Evolutionary conservation across 2,113 vertebrate species (phyloP).

Genomic region (Quiscalus mexicanus): DNA sequence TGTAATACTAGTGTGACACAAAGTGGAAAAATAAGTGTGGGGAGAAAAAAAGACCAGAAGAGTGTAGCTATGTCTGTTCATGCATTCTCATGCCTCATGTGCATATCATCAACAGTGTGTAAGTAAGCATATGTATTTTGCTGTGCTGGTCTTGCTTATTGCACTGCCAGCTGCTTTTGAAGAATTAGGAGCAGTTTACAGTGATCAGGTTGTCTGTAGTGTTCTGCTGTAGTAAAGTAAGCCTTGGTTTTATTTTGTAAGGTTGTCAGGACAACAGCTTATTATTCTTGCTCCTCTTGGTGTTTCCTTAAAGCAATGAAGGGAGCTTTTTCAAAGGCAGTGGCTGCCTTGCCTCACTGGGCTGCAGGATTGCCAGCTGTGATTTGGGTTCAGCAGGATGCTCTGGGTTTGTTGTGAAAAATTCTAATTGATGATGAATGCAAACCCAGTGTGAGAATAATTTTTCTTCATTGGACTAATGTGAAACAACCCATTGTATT

Average conservation of each 20-base stretch:
- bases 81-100: neutral
- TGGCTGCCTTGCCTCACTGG: conserved; percentile 18
- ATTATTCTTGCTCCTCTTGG: neutral
- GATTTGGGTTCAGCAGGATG: conserved; percentile 13
- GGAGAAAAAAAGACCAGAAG: neutral
- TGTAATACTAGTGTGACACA: neutral
- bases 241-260: neutral
- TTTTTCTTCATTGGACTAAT: conserved; percentile 47
- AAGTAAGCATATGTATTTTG: neutral
- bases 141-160: neutral
- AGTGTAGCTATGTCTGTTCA: neutral
- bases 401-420: conserved; percentile 51
- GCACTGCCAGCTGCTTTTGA: neutral
- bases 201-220: neutral
- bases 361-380: conserved; percentile 54
- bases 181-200: neutral
- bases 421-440: conserved; percentile 59
- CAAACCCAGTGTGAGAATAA: conserved; percentile 21
- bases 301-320: neutral
- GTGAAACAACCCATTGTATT: conserved; percentile 31
- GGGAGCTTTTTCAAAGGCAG: neutral
- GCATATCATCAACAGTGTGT: fast-evolving
- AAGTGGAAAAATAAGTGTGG: neutral
- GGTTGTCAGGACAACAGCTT: conserved; percentile 68
- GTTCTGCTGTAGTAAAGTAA: conserved; percentile 1